Base-by-base conservation (phyloP, 2,113 vertebrate genomes). In the Phyllostomus discolor region DNA sequence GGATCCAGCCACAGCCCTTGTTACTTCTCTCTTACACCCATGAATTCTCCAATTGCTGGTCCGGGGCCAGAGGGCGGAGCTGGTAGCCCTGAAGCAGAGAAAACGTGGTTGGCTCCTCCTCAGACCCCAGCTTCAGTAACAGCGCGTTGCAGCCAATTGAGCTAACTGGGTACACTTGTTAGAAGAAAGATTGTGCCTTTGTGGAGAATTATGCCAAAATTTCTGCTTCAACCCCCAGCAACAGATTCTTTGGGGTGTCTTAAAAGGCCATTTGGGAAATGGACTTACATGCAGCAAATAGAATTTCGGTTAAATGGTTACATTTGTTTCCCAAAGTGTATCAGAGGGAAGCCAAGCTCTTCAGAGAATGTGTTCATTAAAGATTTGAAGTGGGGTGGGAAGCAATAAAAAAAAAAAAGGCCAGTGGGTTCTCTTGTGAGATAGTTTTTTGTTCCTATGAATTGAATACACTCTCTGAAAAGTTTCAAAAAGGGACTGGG, bases 361-460 rank as follows among this genome's bases (percentile, higher is more conserved):
- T 97, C 87, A 97, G 97, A 97, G 88, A 80, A 50, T 97, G 97
- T 96, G 95, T 97, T 98, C 97, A 96, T 97, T 97, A 97, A 95
- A 96, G 92, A 91, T 81, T 95, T 97, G 96, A 97, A 98, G 97
- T 97, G 94, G 97, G 95, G 93, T 97, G 97, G 95, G 96, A 97
- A 97, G 97, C 95, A 94, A 91, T 90, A 75, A 95, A 50, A 90
- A 91, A 95, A 95, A 96, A 97, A 98, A 97, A 86, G 91, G 90
- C 96, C 96, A 97, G 66, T 98, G 90, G 89, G 94, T 96, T 97
- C 95, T 96, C 97, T 97, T 97, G 96, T 96, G 82, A 95, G 94
- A 96, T 95, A 96, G 95, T 88, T 97, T 97, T 98, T 98, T 98
- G 97, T 98, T 97, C 94, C 81, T 97, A 46, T 93, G 97, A 97